Conservation (phyloP, 2,797 vertebrate genomes). For the Coregonus sp. region DNA sequence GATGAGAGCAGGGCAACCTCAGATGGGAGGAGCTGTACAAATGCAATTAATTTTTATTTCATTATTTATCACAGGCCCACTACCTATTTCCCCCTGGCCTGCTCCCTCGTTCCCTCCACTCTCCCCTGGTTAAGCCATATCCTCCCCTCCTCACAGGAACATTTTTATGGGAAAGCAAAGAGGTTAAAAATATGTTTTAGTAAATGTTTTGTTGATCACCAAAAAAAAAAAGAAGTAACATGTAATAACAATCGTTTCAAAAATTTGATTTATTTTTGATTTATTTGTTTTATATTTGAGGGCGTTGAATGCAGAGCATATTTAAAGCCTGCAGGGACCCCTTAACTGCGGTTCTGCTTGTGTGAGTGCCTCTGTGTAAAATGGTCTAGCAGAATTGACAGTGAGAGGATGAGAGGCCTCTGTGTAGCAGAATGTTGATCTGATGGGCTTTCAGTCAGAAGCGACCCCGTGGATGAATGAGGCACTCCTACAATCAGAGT, state of each 20-base stretch:
- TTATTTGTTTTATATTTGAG: neutral
- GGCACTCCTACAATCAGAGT: constrained; percentile 33
- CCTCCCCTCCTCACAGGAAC: constrained; percentile 19
- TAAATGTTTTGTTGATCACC: neutral
- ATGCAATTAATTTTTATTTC: constrained; percentile 46
- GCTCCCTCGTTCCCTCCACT: constrained; percentile 9
- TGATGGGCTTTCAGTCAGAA: neutral
- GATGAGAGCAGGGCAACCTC: constrained; percentile 14
- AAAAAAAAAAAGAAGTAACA: neutral
- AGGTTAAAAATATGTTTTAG: neutral
- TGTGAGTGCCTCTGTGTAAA: constrained; percentile 19
- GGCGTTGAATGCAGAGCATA: constrained; percentile 9
- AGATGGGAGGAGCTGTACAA: constrained; percentile 32
- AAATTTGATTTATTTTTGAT: neutral
- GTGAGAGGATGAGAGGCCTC: neutral
- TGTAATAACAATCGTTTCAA: neutral
- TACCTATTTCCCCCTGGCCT: neutral
- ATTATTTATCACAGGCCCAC: constrained; percentile 44
- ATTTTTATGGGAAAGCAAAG: constrained; percentile 40
- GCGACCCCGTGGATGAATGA: constrained; percentile 27
- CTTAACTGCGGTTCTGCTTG: constrained; percentile 30
- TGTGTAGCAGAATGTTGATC: constrained; percentile 12
- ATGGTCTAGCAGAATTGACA: neutral
- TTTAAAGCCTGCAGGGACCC: constrained; percentile 5
- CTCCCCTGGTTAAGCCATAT: neutral